These are phyloP conservation scores for Etheostoma nigrum DNA, from an alignment of 2,797 vertebrate genomes.

Conservation along the genomic window DNA sequence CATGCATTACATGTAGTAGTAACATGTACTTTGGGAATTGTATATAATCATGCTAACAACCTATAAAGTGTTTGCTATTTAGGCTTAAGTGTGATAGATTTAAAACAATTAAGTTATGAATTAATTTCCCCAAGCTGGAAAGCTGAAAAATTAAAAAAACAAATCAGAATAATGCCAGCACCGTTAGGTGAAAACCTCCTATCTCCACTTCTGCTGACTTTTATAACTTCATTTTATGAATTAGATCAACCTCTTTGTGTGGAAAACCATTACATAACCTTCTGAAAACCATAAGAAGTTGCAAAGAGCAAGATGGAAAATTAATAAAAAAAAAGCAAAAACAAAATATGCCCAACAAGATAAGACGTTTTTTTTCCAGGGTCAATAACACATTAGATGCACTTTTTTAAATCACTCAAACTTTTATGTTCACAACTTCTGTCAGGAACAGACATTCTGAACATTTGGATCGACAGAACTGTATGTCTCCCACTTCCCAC, in stretches of 20 bases:
- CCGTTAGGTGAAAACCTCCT: constrained; percentile 2
- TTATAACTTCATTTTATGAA: background rate
- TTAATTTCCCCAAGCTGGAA: constrained; percentile 9
- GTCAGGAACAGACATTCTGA: background rate
- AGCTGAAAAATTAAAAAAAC: constrained; percentile 14
- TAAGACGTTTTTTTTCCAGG: background rate
- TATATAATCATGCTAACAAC: constrained; percentile 33
- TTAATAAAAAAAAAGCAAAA: background rate
- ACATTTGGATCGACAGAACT: background rate
- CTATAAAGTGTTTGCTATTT: constrained; percentile 37
- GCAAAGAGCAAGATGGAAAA: background rate
- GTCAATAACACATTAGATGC: background rate
- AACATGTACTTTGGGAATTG: background rate
- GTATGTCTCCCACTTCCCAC: background rate
- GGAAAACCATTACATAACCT: background rate
- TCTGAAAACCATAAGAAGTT: background rate
- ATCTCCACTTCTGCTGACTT: background rate
- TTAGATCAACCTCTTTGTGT: background rate
- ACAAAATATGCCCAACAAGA: background rate
- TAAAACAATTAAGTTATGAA: constrained; percentile 38
- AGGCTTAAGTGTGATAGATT: constrained; percentile 39
- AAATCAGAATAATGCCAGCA: background rate
- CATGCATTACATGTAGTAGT: background rate
- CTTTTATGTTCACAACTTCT: background rate
- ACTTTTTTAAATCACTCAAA: background rate